These are phyloP conservation scores for Strigops habroptila DNA, from an alignment of 2,113 vertebrate genomes.

Conservation along the genomic window DNA sequence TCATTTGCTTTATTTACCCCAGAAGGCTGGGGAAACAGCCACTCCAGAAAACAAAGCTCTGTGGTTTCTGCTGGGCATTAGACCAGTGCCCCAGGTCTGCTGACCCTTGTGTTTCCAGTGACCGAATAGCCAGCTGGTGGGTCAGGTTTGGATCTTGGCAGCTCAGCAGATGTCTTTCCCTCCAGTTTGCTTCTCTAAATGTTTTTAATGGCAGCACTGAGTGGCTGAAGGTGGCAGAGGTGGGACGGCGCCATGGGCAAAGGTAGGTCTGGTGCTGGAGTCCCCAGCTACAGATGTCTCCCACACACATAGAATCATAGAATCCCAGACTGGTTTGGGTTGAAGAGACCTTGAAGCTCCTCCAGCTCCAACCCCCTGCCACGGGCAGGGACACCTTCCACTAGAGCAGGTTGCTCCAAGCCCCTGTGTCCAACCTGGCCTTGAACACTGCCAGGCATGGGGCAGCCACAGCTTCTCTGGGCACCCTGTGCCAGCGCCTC, in stretches of 20 bases:
- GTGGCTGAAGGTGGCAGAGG: not conserved
- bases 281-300: not conserved
- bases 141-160: not conserved
- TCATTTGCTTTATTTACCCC: not conserved
- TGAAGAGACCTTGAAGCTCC: not conserved
- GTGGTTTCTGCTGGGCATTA: not conserved
- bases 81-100: not conserved
- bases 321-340: not conserved
- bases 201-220: not conserved
- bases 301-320: not conserved
- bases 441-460: not conserved
- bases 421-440: too few relatives aligned
- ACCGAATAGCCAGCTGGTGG: not conserved
- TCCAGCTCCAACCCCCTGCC: not conserved
- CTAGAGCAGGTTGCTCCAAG: too few relatives aligned
- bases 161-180: not conserved
- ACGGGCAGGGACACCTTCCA: not conserved
- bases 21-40: not conserved
- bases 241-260: accelerated
- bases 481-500: not conserved
- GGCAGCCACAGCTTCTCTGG: not conserved
- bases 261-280: not conserved
- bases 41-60: not conserved
- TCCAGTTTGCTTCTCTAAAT: not conserved
- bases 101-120: not conserved